Conservation (phyloP, 2,888 invertebrate species). For the Agriopis marginaria region DNA sequence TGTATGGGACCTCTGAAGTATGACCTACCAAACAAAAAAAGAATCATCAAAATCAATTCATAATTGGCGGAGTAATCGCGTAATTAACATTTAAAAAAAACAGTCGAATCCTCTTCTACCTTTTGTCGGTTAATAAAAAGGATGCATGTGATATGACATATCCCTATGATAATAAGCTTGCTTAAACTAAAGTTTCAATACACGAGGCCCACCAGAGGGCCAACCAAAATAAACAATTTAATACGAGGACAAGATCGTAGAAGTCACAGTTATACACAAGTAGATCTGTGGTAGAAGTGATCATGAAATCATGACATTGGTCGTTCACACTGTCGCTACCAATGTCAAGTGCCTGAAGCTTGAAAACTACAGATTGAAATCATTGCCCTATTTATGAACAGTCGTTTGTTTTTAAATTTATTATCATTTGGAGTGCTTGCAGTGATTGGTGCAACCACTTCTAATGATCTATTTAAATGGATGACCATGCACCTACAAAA, state of each 20-base stretch:
- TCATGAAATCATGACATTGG: constrained; percentile 3
- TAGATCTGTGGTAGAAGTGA: constrained; percentile 7
- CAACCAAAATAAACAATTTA: not conserved
- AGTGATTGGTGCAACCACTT: constrained; percentile 7
- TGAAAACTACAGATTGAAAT: constrained; percentile 38
- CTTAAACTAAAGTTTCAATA: not conserved
- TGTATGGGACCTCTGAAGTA: too few species aligned
- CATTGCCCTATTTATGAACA: constrained; percentile 21
- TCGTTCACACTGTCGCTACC: constrained; percentile 25
- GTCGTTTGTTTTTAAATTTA: constrained; percentile 34
- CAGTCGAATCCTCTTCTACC: too few species aligned
- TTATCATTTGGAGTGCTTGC: constrained; percentile 32
- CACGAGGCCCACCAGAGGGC: not conserved
- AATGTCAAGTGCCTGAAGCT: constrained; percentile 45
- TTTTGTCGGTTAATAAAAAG: not conserved
- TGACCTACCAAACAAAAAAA: too few species aligned
- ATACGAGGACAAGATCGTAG: constrained; percentile 5
- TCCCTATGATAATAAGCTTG: constrained; percentile 1
- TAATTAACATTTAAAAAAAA: too few species aligned
- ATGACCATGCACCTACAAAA: too few species aligned
- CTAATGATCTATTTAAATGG: not conserved
- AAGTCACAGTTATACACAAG: too few species aligned
- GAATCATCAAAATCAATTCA: too few species aligned
- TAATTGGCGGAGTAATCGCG: too few species aligned
- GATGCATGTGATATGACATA: not conserved